phyloP scores from a whole-genome alignment of 2,797 vertebrate genomes.

The Todus mexicanus region DNA sequence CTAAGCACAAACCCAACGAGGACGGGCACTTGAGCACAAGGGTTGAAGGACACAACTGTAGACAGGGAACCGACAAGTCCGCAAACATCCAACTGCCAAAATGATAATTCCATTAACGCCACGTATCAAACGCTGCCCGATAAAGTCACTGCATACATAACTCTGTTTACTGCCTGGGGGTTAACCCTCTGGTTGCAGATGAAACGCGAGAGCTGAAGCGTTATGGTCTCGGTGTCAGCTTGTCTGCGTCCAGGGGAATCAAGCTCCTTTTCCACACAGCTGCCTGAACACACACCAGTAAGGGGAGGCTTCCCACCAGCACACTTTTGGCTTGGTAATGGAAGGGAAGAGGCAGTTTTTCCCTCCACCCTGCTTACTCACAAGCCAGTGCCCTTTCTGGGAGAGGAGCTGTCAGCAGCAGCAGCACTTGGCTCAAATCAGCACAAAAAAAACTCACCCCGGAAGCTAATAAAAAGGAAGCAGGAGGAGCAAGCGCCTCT shows the following conservation, averaged over 20 bases:
- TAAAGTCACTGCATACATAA: neutral
- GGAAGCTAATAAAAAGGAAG: slow-evolving; percentile 11
- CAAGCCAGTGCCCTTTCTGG: neutral
- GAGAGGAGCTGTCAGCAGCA: neutral
- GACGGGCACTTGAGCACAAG: neutral
- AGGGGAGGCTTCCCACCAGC: rapidly evolving
- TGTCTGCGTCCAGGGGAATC: neutral
- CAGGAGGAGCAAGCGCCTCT: neutral
- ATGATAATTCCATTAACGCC: neutral
- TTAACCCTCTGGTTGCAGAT: neutral
- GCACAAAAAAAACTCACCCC: neutral
- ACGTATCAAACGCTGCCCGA: rapidly evolving
- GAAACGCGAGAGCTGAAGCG: neutral
- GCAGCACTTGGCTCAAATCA: neutral
- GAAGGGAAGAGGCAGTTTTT: neutral
- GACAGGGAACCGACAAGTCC: neutral
- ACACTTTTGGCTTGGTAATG: rapidly evolving
- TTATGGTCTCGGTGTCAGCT: rapidly evolving
- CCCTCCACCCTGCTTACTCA: neutral
- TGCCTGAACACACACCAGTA: neutral
- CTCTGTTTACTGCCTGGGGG: neutral
- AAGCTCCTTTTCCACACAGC: neutral
- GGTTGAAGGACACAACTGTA: rapidly evolving
- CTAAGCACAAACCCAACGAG: rapidly evolving
- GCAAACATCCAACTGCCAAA: neutral